A percentile compares a stretch with the other conserved stretches of the same genome.
Evolutionary conservation across 1,140 invertebrate genomes (phyloP).

Genomic region (Drosophila micromelanica): DNA sequence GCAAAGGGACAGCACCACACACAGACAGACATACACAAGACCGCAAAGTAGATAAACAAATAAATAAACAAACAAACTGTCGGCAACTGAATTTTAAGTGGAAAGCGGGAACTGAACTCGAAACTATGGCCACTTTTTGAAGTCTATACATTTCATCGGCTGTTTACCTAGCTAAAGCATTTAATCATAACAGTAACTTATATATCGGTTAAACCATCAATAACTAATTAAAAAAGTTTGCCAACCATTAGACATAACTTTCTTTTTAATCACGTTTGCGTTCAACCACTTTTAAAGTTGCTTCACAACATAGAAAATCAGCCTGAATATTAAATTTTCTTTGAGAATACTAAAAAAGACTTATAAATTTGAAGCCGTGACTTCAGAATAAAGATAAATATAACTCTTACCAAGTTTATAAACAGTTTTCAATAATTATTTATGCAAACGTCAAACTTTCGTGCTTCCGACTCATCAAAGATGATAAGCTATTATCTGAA

Average conservation of each 20-base stretch:
- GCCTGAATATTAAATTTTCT: too few species aligned
- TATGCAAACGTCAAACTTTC: background rate
- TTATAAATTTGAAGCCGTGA: too few species aligned
- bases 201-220: conserved; percentile 6
- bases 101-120: background rate
- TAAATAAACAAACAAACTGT: conserved; percentile 27
- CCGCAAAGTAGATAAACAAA: conserved; percentile 41
- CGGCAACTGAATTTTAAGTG: conserved; percentile 40
- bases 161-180: conserved; percentile 13
- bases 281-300: background rate
- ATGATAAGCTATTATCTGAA: background rate
- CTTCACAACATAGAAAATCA: background rate
- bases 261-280: background rate
- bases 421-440: background rate
- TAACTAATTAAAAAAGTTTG: conserved; percentile 17
- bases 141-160: conserved; percentile 15
- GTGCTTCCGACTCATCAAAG: background rate
- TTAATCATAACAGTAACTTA: conserved; percentile 24
- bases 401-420: background rate
- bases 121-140: conserved; percentile 9
- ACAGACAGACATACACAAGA: conserved; percentile 8
- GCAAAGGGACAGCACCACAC: conserved; percentile 44
- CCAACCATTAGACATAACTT: conserved; percentile 5
- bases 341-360: too few species aligned
- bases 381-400: too few species aligned